Base-by-base conservation (phyloP, 2,113 vertebrate species). In the Microtus ochrogaster region DNA sequence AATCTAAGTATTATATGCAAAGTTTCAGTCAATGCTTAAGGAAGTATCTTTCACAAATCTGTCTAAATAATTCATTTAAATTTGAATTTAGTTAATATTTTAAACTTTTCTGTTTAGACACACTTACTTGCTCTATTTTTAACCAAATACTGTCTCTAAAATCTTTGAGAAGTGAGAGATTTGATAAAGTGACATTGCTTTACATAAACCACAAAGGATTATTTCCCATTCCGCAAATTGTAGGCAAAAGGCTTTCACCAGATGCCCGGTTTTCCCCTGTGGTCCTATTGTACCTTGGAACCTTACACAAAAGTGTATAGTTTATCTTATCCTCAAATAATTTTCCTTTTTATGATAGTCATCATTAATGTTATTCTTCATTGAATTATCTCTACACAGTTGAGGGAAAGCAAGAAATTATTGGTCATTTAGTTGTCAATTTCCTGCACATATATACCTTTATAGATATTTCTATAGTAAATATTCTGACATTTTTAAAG, bases 41-140 rank as follows among this genome's bases (percentile, higher is more conserved):
- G 33, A 91, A 78, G 4, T 85, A 78, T 94, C 73, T 97, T 47
- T n/a, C 39, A 95, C 61, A 70, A 83, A 82, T 9, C 3, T 95
- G 0, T 90, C 70, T 90, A 5, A 76, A 49, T 84, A 22, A 84
- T 86, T 41, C 41, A 79, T 70, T 95, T n/a, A 79, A 85, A 68
- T 49, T 92, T 72, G 36, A 91, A 91, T 90, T 97, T 85, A 7
- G 36, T 78, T 93, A 63, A 61, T 81, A 85, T 82, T 89, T 96
- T 96, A 63, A 94, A 30, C 19, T 96, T 79, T 96, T 90, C 65
- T 63, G 16, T 73, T 92, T 63, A 95, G 72, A 77, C 0, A n/a
- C 73, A 88, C 91, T 89, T 94, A 96, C 94, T 95, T 36, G 30
- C 41, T 79, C 4, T 52, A 74, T 47, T 14, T 77, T 77, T 44